phyloP scores from a whole-genome alignment of 2,797 vertebrate species.

The Malurus leucopterus region DNA sequence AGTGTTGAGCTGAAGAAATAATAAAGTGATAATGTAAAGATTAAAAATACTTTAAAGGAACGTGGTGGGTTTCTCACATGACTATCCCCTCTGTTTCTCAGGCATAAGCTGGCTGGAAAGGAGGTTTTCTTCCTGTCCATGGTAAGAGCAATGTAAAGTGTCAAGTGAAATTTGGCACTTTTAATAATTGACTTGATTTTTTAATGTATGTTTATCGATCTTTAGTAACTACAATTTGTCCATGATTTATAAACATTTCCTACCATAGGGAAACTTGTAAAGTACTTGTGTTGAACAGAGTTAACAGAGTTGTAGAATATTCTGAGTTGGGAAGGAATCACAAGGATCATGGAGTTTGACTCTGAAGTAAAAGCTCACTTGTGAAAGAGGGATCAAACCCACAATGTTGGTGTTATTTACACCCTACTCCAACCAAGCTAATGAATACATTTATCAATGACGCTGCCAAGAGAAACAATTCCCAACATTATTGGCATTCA shows the following conservation, averaged over 20 bases:
- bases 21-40: neutral
- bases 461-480: neutral
- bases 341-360: neutral
- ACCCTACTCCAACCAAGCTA: rapidly evolving
- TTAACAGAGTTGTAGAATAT: neutral
- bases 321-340: neutral
- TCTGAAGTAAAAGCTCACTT: neutral
- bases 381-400: neutral
- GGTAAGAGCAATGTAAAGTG: neutral
- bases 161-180: neutral
- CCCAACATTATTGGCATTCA: neutral
- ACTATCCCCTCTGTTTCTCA: neutral
- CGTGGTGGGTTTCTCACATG: neutral
- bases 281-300: neutral
- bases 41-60: neutral
- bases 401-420: rapidly evolving
- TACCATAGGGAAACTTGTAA: neutral
- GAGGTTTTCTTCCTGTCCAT: neutral
- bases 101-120: neutral
- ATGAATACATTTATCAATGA: rapidly evolving
- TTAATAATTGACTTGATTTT: neutral
- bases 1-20: neutral
- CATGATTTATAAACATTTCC: neutral
- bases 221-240: neutral
- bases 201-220: neutral